Conservation (phyloP, 2,113 vertebrate genomes). For the Melanerpes aurifrons region DNA sequence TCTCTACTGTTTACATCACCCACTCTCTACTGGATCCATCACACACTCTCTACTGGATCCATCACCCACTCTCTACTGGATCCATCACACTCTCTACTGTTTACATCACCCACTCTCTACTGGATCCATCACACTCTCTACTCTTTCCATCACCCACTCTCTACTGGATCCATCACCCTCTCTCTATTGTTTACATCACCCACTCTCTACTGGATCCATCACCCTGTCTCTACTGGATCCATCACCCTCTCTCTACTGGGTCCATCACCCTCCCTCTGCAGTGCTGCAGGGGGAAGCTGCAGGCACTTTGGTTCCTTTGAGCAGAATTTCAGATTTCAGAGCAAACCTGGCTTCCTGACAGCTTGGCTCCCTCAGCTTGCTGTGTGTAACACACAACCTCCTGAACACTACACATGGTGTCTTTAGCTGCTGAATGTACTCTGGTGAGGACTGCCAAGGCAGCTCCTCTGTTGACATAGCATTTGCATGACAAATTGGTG, state of each 20-base stretch:
- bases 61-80: not conserved
- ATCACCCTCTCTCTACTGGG: too few species aligned
- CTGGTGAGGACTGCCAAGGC: slow-evolving; percentile 23
- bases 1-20: not conserved
- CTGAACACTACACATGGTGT: slow-evolving; percentile 49
- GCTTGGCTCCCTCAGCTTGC: slow-evolving; percentile 35
- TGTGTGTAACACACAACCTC: slow-evolving; percentile 55
- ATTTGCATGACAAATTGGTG: slow-evolving; percentile 59
- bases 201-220: not conserved
- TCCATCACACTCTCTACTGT: too few species aligned
- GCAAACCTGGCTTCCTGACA: slow-evolving; percentile 50
- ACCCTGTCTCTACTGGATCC: not conserved
- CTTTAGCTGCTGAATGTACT: slow-evolving; percentile 65
- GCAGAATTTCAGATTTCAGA: not conserved
- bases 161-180: too few species aligned
- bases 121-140: not conserved
- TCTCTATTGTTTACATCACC: not conserved
- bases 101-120: too few species aligned
- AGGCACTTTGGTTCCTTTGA: not conserved
- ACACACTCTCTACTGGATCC: too few species aligned
- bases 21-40: not conserved
- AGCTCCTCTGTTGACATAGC: slow-evolving; percentile 57
- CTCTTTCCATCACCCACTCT: too few species aligned
- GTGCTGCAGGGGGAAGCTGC: not conserved
- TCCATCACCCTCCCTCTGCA: fast-evolving